Evolutionary conservation across 23 tunicate species (phyloP).

Genomic region (Trididemnum clinides): DNA sequence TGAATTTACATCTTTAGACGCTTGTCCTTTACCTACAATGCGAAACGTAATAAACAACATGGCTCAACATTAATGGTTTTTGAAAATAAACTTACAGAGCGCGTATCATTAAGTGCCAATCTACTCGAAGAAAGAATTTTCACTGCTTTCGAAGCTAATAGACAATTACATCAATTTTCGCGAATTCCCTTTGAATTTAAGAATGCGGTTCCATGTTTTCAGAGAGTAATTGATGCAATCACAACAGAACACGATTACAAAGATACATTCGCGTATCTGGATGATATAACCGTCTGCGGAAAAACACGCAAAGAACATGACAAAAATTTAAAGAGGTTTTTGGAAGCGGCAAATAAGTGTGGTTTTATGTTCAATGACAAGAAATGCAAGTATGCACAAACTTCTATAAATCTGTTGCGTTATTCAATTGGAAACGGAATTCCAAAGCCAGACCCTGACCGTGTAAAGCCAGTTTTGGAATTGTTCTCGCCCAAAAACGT

Average conservation of each 20-base stretch:
- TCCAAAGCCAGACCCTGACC: conserved; percentile 15
- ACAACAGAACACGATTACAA: neutral
- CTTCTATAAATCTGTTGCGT: conserved; percentile 19
- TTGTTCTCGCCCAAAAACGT: neutral
- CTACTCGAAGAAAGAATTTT: neutral
- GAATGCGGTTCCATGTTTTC: conserved; percentile 34
- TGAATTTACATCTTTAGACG: conserved; percentile 36
- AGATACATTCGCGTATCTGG: conserved; percentile 29
- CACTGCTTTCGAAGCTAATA: conserved; percentile 17
- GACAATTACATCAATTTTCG: neutral
- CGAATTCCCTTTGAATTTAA: conserved; percentile 29
- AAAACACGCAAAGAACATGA: conserved; percentile 21
- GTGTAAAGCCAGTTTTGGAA: conserved; percentile 1
- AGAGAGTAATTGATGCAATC: neutral
- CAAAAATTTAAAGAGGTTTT: neutral
- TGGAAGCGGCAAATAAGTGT: neutral
- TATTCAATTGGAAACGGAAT: conserved; percentile 5
- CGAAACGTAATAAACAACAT: neutral
- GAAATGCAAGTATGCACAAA: conserved; percentile 1
- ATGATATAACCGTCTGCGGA: conserved; percentile 25
- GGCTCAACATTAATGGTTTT: conserved; percentile 4
- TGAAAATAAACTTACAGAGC: conserved; percentile 4
- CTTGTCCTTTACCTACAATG: conserved; percentile 26
- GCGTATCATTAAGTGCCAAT: conserved; percentile 38
- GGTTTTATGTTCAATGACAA: neutral